Evolutionary conservation across 2,888 invertebrate species (phyloP), one percentile per base, ranked within the genome.

Genomic region (Cordilura impudica): DNA sequence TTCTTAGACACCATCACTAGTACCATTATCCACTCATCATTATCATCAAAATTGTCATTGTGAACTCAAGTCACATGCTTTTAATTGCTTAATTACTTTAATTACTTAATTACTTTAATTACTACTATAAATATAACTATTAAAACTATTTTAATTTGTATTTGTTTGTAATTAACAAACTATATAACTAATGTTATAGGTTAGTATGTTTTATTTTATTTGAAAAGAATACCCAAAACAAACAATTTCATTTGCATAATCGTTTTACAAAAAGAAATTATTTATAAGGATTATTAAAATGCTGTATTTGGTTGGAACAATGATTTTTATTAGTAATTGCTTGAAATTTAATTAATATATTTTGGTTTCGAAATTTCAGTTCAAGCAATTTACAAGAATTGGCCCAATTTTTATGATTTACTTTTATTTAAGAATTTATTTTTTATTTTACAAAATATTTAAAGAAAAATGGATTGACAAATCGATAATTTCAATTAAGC

Each of bases 351-450:
- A 23, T 54, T 47, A 5, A 67, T 60, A 58, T 49, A 23, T 73
- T 73, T 66, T 67, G 29, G 51, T 74, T 67, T 31, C 45, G 12
- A 74, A 72, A 58, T 61, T 43, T 21, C 6, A 47, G 18, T 19
- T 35, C 10, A 35, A 56, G n/a, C 14, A 1, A 69, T 63, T 65
- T 56, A 35, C 39, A n/a, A 60, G 53, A 75, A 81, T 81, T 78
- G 78, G 81, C 81, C 81, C 81, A 81, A 81, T 81, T 78, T 78
- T 72, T 61, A 69, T 75, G 61, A 75, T 69, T 75, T 61, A 2
- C 6, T 14, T 47, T 47, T 47, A 23, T 14, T 23, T 8, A 39
- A 39, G 49, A 45, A 47, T 45, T 69, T 77, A 61, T 63, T 43
- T 56, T 67, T 53, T 54, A 45, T 65, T 71, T 60, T n/a, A 5